Conservation (phyloP, 2,113 vertebrate species). For the Centropus unirufus region DNA sequence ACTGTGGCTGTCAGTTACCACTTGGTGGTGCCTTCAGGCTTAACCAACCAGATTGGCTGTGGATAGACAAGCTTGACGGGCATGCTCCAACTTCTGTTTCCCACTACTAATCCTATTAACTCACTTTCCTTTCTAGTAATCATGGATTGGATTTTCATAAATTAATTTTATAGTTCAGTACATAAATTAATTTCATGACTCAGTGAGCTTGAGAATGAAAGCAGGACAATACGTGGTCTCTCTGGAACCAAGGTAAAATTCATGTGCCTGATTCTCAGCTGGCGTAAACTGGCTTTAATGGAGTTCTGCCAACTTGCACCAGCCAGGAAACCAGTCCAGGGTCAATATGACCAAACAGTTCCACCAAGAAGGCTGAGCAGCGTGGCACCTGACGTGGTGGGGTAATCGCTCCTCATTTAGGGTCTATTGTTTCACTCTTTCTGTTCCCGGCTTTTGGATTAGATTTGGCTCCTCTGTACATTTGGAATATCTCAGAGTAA, state of each 20-base stretch:
- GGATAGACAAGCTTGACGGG: slow-evolving; percentile 2
- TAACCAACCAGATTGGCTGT: not conserved
- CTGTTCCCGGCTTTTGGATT: not conserved
- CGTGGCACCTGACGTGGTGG: not conserved
- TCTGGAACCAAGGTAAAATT: slow-evolving; percentile 29
- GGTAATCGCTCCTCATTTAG: not conserved
- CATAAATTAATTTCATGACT: slow-evolving; percentile 68
- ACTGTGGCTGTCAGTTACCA: not conserved
- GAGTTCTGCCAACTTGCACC: not conserved
- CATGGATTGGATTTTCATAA: slow-evolving; percentile 63
- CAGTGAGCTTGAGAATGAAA: slow-evolving; percentile 54
- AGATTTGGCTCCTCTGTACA: not conserved
- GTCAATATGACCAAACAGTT: not conserved
- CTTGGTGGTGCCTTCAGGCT: not conserved
- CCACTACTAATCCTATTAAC: slow-evolving; percentile 59
- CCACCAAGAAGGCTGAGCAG: not conserved
- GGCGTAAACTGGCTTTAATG: not conserved
- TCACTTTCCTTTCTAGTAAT: slow-evolving; percentile 49
- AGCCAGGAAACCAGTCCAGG: not conserved
- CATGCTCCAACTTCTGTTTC: slow-evolving; percentile 39
- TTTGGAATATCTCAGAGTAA: not conserved
- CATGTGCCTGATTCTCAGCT: slow-evolving; percentile 27
- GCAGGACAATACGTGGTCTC: slow-evolving; percentile 36
- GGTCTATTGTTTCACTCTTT: not conserved
- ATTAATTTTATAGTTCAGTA: slow-evolving; percentile 69